These are phyloP conservation scores for Bugulina stolonifera DNA, from an alignment of 2,888 invertebrate genomes.

Conservation along the genomic window DNA sequence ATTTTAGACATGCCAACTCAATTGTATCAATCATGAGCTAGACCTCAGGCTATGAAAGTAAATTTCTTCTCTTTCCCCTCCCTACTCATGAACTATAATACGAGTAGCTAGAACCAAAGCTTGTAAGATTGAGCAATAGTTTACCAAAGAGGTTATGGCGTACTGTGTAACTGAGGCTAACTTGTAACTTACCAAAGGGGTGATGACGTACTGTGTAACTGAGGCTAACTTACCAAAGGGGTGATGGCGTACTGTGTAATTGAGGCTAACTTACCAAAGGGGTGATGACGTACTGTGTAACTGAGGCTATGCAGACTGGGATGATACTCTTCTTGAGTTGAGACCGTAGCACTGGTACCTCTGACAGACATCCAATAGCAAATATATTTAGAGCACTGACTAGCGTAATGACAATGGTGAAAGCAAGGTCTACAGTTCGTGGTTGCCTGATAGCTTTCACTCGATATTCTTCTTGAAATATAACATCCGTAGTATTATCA, in stretches of 20 bases:
- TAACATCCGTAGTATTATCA: background rate
- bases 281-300: constrained; percentile 49
- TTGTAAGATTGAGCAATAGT: no score
- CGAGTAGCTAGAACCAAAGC: no score
- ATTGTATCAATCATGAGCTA: no score
- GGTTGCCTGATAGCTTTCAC: background rate
- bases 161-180: no score
- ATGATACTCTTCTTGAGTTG: constrained; percentile 42
- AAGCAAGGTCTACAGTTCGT: constrained; percentile 43
- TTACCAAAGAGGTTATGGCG: no score
- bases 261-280: constrained; percentile 46
- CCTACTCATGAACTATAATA: no score
- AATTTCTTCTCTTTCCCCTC: no score
- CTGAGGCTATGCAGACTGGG: constrained; percentile 43
- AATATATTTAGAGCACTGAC: constrained; percentile 48
- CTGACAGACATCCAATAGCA: constrained; percentile 48
- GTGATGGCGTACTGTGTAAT: constrained; percentile 48
- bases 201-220: no score
- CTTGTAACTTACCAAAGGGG: no score
- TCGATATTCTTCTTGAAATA: background rate
- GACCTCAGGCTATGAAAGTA: no score
- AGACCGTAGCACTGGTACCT: constrained; percentile 41
- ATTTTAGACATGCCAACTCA: no score
- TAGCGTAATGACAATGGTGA: constrained; percentile 44
- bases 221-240: no score